phyloP scores from a whole-genome alignment of 64 coral and sea anemone species.

The Stichodactyla helianthus region DNA sequence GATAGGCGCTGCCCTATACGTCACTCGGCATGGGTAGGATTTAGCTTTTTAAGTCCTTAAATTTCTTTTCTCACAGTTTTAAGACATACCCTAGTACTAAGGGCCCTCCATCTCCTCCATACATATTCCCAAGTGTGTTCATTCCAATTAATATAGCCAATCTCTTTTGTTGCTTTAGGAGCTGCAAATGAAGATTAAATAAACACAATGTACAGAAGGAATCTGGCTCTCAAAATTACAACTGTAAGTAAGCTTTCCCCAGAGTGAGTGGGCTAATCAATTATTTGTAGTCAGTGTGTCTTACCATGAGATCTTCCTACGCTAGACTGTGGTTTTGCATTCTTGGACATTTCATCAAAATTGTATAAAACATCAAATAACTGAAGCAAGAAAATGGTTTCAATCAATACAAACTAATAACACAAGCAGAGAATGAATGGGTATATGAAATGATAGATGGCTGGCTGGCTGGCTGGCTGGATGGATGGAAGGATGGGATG shows the following conservation, averaged over 20 bases:
- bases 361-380: conserved; percentile 34
- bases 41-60: too few relatives aligned
- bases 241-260: neutral
- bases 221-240: neutral
- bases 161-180: conserved; percentile 44
- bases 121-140: conserved; percentile 41
- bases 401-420: neutral
- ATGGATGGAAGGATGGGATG: too few relatives aligned
- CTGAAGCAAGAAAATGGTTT: neutral
- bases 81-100: conserved; percentile 32
- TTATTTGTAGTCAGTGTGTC: neutral
- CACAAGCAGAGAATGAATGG: neutral
- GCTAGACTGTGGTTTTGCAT: neutral
- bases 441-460: too few relatives aligned
- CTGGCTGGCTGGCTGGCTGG: too few relatives aligned
- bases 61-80: neutral
- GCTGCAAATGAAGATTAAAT: conserved; percentile 22
- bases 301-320: neutral
- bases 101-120: conserved; percentile 37
- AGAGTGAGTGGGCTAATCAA: too few relatives aligned
- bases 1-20: too few relatives aligned
- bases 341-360: conserved; percentile 24
- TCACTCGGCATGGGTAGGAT: too few relatives aligned
- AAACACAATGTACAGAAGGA: neutral
- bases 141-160: conserved; percentile 53